Evolutionary conservation across 2,797 vertebrate genomes (phyloP), one percentile per base, ranked within the genome.

Genomic region (Australoheros facetus): DNA sequence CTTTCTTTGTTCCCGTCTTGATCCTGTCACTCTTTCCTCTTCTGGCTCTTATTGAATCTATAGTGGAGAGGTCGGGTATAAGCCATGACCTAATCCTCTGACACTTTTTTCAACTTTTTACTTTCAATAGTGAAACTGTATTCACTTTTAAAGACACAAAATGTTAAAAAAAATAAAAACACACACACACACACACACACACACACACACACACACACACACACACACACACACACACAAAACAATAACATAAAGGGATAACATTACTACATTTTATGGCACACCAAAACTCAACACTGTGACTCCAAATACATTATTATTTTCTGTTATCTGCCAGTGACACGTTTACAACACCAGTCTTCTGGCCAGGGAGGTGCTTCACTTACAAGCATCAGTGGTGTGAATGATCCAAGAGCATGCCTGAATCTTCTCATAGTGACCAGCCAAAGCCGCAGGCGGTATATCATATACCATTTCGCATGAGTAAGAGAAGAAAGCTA

Each of bases 1-100:
- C 60, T 58, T 83, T 74, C 54, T 58, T 75, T 48, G 71, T 72
- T 45, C 83, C 73, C 3, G 4, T 77, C 19, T 59, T 51, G 42
- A 23, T 56, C 77, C 64, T 74, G 62, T 57, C 34, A 39, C 21
- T 71, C 48, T 77, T 64, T 80, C 34, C 30, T 74, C 53, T 72
- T 75, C 71, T 28, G 71, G 70, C 66, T 80, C 62, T 85, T 71
- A 78, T 19, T 80, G 72, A 81, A n/a, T 85, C 62, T 58, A 59
- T 57, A 37, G 7, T 73, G 72, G 55, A 17, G 54, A 79, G 56
- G 77, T 86, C 89, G 91, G 83, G 87, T 87, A 84, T 39, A 85
- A 74, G 56, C 71, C 16, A 21, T 54, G 12, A 37, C 4, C 45
- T 56, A 13, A 70, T 30, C 69, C 6, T 59, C 1, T 75, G 2